phyloP scores from a whole-genome alignment of 2,888 invertebrate genomes.

The Ochlodes sylvanus region DNA sequence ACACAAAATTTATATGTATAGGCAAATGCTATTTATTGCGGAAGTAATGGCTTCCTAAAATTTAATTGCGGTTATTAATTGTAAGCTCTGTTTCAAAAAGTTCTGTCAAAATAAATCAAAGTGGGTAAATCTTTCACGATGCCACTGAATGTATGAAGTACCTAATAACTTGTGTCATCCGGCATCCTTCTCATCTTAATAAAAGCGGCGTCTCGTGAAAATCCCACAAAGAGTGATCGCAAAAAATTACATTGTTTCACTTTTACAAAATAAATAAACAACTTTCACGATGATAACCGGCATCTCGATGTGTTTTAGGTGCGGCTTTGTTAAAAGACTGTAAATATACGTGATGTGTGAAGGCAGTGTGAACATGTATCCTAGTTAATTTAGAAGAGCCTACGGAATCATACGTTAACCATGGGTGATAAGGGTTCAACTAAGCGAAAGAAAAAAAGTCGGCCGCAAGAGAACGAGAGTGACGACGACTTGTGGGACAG shows the following conservation, averaged over 20 bases:
- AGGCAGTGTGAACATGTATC: conserved; percentile 40
- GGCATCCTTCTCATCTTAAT: conserved; percentile 63
- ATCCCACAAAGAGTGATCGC: conserved; percentile 64
- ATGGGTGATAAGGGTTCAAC: conserved; percentile 68
- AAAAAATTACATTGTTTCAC: conserved; percentile 34
- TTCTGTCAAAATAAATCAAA: conserved; percentile 49
- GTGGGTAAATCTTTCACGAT: conserved; percentile 51
- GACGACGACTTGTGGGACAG: conserved; percentile 74
- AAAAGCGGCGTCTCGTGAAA: conserved; percentile 70
- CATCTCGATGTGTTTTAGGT: conserved; percentile 33
- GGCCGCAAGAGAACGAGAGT: conserved; percentile 62
- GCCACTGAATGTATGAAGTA: conserved; percentile 56
- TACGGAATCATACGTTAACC: conserved; percentile 37
- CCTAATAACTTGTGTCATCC: conserved; percentile 67
- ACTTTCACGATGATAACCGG: conserved; percentile 26
- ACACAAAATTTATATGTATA: conserved; percentile 75
- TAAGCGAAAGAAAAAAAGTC: conserved; percentile 35
- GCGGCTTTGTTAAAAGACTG: conserved; percentile 30
- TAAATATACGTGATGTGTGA: conserved; percentile 25
- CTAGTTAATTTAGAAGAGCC: conserved; percentile 37
- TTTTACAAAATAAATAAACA: conserved; percentile 40
- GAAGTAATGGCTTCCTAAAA: conserved; percentile 86
- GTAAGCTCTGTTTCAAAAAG: conserved; percentile 61
- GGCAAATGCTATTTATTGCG: conserved; percentile 83
- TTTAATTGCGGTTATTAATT: conserved; percentile 79